phyloP scores from a whole-genome alignment of 37 sponge, comb jelly and placozoan genomes.

The Geodia barretti region DNA sequence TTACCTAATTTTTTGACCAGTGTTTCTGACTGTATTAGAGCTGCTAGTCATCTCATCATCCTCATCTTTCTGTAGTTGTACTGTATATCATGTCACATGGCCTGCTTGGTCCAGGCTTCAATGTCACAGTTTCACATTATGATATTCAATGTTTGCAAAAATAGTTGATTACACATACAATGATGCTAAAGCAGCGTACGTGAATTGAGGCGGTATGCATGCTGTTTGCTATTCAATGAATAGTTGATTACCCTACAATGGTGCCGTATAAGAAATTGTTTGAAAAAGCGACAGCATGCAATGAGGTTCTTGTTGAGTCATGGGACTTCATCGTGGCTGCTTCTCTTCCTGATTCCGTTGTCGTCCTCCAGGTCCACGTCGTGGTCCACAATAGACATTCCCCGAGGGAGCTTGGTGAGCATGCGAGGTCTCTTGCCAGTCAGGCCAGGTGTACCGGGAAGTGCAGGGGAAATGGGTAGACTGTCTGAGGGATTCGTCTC shows the following conservation, averaged over 20 bases:
- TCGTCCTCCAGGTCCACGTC: conserved; percentile 47
- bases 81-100: too few relatives aligned
- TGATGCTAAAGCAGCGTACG: too few relatives aligned
- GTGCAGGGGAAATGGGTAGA: not conserved
- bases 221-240: too few relatives aligned
- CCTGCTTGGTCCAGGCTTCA: not conserved
- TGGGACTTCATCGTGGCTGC: not conserved
- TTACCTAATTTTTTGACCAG: not conserved
- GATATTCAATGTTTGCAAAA: too few relatives aligned
- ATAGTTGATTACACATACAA: too few relatives aligned
- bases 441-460: not conserved
- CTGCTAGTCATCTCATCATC: not conserved
- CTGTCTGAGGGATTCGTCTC: not conserved
- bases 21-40: not conserved
- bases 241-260: too few relatives aligned
- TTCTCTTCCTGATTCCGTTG: not conserved
- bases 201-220: too few relatives aligned
- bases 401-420: conserved; percentile 1
- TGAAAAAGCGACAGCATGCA: too few relatives aligned
- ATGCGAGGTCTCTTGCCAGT: not conserved
- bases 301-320: too few relatives aligned
- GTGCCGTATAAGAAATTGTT: too few relatives aligned
- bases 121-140: too few relatives aligned
- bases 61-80: not conserved
- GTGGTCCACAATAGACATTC: conserved; percentile 44